Base-by-base conservation (phyloP, 1,140 invertebrate species). In the Copidosoma floridanum region DNA sequence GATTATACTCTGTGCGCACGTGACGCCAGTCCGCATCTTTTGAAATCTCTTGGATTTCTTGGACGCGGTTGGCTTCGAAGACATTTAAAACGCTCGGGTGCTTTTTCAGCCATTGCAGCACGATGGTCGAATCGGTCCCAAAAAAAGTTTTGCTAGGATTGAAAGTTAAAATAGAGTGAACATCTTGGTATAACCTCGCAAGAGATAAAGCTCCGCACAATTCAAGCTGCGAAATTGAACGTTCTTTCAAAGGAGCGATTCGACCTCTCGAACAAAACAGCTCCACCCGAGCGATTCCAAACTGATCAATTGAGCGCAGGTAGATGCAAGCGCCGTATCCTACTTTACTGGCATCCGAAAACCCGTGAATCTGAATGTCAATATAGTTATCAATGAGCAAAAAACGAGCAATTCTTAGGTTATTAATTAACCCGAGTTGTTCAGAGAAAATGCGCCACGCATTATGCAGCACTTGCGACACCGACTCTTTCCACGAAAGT, bases 381-480 rank as follows among this genome's bases (percentile, higher is more conserved):
- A n/a, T n/a, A n/a, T n/a, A n/a, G n/a, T n/a, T 43, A 4, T 37
- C 16, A 44, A 57, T 56, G 5, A 59, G 32, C 11, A 63, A 10
- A 2, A 27, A 37, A 24, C 61, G 16, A 8, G 35, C 29, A 50
- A 54, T 41, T 23, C 27, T 24, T 6, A 63, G n/a, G 12, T 52
- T 82, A 57, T 81, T 79, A 65, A 86, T 83, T 57, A 24, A 82
- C 80, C 59, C 79, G 76, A 4, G 83, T 84, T 78, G 82, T 85
- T 59, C 81, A 81, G 24, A 85, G 74, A 18, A 86, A 83, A 76
- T 83, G 84, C 4, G 72, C 64, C 65, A 86, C 83, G 61, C 84
- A 83, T 38, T 85, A 83, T 65, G 73, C 72, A 37, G 68, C 68
- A 27, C 67, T 63, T 26, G 50, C 73, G 76, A 43, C 63, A 69